Conservation (phyloP, 2,797 vertebrate species). For the Acanthurus lineatus region DNA sequence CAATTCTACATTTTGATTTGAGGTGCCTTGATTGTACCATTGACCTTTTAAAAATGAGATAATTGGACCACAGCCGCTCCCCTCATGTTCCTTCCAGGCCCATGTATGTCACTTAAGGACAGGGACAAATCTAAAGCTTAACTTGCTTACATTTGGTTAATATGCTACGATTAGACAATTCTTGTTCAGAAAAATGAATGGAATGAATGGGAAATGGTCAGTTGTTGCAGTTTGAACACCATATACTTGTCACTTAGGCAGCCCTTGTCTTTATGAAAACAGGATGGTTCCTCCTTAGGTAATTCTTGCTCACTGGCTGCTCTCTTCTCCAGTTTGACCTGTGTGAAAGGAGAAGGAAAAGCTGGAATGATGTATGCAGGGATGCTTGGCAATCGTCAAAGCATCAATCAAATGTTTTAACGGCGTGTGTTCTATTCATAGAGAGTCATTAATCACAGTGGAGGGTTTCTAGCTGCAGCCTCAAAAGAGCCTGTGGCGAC, state of each 20-base stretch:
- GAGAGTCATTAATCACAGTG: slow-evolving; percentile 79
- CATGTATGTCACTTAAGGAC: not conserved
- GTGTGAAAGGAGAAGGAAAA: slow-evolving; percentile 58
- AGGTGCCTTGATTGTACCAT: no score
- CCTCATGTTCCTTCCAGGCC: not conserved
- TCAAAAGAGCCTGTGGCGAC: slow-evolving; percentile 60
- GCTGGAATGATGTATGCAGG: slow-evolving; percentile 68
- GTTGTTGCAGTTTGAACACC: slow-evolving; percentile 15
- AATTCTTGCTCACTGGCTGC: slow-evolving; percentile 48
- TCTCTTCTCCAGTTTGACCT: slow-evolving; percentile 46
- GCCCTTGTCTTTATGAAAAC: slow-evolving; percentile 35
- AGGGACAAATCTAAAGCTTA: not conserved
- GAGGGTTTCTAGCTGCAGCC: slow-evolving; percentile 53
- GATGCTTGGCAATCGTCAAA: slow-evolving; percentile 65
- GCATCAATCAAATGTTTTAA: slow-evolving; percentile 79
- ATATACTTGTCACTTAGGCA: slow-evolving; percentile 12
- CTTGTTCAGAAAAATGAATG: not conserved
- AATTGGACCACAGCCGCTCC: not conserved
- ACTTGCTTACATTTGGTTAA: not conserved
- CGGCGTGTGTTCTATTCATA: slow-evolving; percentile 70
- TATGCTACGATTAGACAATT: not conserved
- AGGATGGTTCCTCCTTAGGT: slow-evolving; percentile 25
- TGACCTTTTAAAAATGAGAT: no score
- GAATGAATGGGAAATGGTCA: not conserved
- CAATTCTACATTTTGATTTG: no score